Percentiles rank a stretch among this genome's conserved stretches.
Conservation (phyloP, 2,888 invertebrate species). For the Steromphala cineraria region DNA sequence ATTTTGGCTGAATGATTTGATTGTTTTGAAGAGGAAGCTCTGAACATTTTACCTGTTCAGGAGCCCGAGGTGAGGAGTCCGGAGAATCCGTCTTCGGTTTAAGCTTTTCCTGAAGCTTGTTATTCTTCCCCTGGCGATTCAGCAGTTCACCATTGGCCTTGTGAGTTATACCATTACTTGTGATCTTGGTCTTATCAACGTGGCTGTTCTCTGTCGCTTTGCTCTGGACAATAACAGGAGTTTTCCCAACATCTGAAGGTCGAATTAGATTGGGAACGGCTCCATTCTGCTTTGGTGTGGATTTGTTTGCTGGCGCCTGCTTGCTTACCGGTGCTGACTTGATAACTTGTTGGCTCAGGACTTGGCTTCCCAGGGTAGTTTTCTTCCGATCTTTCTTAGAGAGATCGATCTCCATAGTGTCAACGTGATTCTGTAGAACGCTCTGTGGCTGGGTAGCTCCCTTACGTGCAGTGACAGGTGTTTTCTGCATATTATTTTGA, state of each 20-base stretch:
- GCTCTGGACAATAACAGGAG: neutral
- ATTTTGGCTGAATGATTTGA: too few relatives aligned
- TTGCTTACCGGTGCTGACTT: neutral
- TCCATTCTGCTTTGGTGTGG: neutral
- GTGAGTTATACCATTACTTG: neutral
- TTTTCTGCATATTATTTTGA: neutral
- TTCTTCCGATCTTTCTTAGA: neutral
- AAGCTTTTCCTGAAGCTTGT: neutral
- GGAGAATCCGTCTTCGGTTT: neutral
- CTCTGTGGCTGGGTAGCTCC: neutral
- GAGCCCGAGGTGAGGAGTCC: neutral
- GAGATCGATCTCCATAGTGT: neutral
- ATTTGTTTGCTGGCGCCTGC: neutral
- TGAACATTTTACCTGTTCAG: slow-evolving; percentile 30
- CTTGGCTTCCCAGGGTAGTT: neutral
- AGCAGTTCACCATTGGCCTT: neutral
- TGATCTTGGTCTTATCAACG: neutral
- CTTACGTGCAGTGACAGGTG: neutral
- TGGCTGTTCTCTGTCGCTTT: neutral
- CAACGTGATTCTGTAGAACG: neutral
- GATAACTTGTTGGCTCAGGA: too few relatives aligned
- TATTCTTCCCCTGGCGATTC: neutral
- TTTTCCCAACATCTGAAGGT: neutral
- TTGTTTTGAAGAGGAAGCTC: too few relatives aligned
- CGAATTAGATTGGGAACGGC: neutral